Percentiles rank a stretch among this genome's conserved stretches.
phyloP scores from a whole-genome alignment of 2,797 vertebrate genomes.

The Myotis findleyi region DNA sequence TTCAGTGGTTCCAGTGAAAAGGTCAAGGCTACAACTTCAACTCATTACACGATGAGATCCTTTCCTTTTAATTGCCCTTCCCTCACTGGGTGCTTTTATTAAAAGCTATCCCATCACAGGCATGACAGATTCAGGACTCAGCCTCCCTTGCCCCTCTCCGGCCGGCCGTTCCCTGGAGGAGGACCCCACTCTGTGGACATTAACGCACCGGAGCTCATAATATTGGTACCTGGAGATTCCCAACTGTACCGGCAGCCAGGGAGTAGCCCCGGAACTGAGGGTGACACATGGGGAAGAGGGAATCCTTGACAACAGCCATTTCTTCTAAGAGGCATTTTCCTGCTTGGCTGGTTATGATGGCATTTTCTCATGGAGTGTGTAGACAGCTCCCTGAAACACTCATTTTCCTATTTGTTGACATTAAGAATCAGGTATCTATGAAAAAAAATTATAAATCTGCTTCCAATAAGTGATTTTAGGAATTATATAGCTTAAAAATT shows the following conservation, averaged over 20 bases:
- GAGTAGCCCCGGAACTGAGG: not conserved
- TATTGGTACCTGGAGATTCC: not conserved
- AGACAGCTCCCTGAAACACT: not conserved
- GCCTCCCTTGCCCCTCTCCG: not conserved
- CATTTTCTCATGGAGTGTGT: not conserved
- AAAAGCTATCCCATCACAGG: not conserved
- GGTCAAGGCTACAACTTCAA: not conserved
- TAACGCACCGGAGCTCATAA: not conserved
- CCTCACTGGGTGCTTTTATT: not conserved
- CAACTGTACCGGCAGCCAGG: too few relatives aligned
- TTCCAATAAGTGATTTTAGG: not conserved
- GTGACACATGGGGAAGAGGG: not conserved
- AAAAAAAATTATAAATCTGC: constrained; percentile 44
- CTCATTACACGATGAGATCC: not conserved
- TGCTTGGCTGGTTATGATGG: not conserved
- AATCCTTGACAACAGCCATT: not conserved
- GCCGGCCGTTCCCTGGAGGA: not conserved
- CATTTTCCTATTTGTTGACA: not conserved
- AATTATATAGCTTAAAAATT: not conserved
- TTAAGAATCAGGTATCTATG: not conserved
- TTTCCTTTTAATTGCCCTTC: not conserved
- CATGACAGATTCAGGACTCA: not conserved
- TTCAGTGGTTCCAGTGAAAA: not conserved
- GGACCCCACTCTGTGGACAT: not conserved
- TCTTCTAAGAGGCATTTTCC: not conserved